Evolutionary conservation across 2,888 invertebrate genomes (phyloP).

Genomic region (Mesorhabditis spiculigera): DNA sequence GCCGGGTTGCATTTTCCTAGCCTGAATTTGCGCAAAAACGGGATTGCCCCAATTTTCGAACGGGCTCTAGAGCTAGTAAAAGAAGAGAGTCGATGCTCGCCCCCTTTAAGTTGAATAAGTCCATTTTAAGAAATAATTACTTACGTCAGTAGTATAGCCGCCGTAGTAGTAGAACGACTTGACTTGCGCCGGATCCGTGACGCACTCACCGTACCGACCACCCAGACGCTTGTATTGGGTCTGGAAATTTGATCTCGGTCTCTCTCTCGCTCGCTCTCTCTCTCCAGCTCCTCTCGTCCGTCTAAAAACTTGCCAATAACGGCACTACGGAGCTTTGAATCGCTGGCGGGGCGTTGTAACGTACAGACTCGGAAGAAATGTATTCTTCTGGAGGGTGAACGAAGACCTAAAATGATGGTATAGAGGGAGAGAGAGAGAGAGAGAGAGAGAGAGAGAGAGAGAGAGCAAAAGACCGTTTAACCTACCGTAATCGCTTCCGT

Average conservation of each 20-base stretch:
- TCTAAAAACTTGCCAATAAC: not conserved
- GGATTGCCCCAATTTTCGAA: too few relatives aligned
- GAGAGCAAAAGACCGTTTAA: too few relatives aligned
- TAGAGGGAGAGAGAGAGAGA: too few relatives aligned
- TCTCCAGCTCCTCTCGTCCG: not conserved
- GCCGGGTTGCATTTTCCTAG: too few relatives aligned
- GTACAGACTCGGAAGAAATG: constrained; percentile 36
- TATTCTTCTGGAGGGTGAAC: constrained; percentile 31
- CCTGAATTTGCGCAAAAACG: too few relatives aligned
- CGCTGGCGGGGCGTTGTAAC: constrained; percentile 32
- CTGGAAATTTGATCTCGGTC: constrained; percentile 23
- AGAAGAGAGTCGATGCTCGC: too few relatives aligned
- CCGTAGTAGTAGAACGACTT: constrained; percentile 37
- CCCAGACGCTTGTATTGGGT: constrained; percentile 31
- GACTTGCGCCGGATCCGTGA: constrained; percentile 31
- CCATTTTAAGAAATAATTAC: constrained; percentile 6
- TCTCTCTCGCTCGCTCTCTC: too few relatives aligned
- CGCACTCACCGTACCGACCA: constrained; percentile 34
- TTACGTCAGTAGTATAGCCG: constrained; percentile 38
- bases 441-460: too few relatives aligned
- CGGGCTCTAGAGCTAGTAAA: too few relatives aligned
- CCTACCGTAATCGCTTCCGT: constrained; percentile 28
- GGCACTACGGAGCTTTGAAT: constrained; percentile 6
- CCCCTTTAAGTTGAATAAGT: too few relatives aligned
- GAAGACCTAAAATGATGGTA: constrained; percentile 20